These are phyloP conservation scores for Platalea minor DNA, from an alignment of 2,797 vertebrate genomes.

Conservation along the genomic window DNA sequence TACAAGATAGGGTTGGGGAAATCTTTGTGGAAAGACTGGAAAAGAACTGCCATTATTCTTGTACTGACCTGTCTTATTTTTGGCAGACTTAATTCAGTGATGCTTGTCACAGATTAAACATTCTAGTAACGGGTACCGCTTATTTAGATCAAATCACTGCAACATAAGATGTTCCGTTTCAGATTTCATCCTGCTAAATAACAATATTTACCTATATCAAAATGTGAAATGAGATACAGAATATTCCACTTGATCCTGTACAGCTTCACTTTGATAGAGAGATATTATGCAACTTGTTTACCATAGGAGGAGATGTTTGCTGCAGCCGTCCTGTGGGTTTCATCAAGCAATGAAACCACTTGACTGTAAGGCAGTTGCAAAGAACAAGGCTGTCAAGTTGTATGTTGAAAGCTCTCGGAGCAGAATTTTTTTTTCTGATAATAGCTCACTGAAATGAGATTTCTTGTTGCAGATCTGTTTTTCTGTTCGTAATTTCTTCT, in stretches of 20 bases:
- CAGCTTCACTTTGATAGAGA: not conserved
- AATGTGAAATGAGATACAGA: not conserved
- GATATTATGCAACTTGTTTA: constrained; percentile 17
- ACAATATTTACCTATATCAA: not conserved
- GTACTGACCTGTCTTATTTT: not conserved
- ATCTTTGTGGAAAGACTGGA: not conserved
- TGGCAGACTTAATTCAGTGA: not conserved
- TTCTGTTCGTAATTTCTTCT: not conserved
- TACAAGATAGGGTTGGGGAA: not conserved
- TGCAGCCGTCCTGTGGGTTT: not conserved
- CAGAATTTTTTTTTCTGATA: not conserved
- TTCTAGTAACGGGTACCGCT: not conserved
- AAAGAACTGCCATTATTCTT: not conserved
- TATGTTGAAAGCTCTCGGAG: not conserved
- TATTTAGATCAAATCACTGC: not conserved
- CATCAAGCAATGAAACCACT: not conserved
- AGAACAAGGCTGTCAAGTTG: not conserved
- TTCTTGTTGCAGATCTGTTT: not conserved
- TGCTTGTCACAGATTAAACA: not conserved
- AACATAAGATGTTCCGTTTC: not conserved
- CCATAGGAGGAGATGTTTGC: not conserved
- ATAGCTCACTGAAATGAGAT: not conserved
- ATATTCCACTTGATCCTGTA: not conserved
- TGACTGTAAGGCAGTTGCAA: not conserved
- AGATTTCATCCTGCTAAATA: not conserved